Evolutionary conservation across 53 echinoderm and acorn worm species (phyloP), one percentile per base, ranked within the genome.

Genomic region (Echinometra lucunter): DNA sequence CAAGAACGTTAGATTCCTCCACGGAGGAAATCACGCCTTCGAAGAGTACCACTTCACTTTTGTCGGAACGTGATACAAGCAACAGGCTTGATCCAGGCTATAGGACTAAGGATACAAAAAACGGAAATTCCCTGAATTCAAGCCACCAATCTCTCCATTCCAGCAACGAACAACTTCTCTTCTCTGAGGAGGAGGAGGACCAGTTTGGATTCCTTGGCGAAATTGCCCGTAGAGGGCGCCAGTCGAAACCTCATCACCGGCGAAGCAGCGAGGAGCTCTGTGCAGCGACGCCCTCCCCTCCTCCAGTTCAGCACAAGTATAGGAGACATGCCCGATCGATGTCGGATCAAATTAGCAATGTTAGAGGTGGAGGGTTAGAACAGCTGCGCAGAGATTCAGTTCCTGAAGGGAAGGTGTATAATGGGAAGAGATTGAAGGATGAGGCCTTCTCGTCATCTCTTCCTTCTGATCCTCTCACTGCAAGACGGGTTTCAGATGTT

Each of bases 161-260:
- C 58, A 94, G 94, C 66, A 83, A 10, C 5, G 94, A 94, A 32
- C 94, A 94, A 4, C 85, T 94, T 6, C 56, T 94, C 1, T 94
- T 94, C 57, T 94, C 94, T 0, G 94, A 94, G 57, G 94, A 94
- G 28, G 94, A 94, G 66, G 94, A 94, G 8, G 94, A 94, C 63
- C 94, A 94, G 66, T 57, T 94, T 40, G 94, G 85, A 6, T 83
- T 94, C 85, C 87, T 94, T 7, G 94, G 66, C 2, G 83, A 82
- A 38, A 30, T 60, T 1, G 80, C 80, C 5, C 93, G 57, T 1
- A 49, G 16, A 18, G 94, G 94, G 23, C 82, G 94, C 27, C 94
- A 58, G 56, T 17, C 42, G 0, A 44, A 57, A 40, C 83, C 94
- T 19, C 37, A 11, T 12, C 94, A 60, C 42, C 49, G 94, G 37